These are phyloP conservation scores for Callocephalon fimbriatum DNA, from an alignment of 2,113 vertebrate species.

Conservation along the genomic window DNA sequence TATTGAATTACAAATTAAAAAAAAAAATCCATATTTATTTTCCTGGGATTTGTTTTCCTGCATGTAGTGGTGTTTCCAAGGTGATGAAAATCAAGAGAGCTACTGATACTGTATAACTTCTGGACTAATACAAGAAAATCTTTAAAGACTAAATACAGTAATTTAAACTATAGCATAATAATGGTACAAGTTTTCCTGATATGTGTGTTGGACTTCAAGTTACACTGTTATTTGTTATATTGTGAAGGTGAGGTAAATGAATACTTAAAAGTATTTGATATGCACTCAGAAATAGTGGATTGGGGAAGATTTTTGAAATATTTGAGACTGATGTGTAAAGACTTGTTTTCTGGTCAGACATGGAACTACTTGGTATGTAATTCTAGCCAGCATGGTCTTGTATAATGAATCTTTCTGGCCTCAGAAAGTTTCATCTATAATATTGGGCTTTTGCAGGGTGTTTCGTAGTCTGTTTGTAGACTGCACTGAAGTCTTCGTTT, in stretches of 20 bases:
- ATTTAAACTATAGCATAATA: neutral
- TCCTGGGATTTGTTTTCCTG: constrained; percentile 12
- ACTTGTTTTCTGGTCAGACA: neutral
- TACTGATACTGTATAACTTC: neutral
- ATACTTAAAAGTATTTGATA: neutral
- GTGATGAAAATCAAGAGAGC: constrained; percentile 45
- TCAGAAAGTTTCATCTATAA: neutral
- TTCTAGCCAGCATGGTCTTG: neutral
- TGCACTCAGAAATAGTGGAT: neutral
- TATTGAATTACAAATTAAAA: neutral
- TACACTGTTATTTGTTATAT: neutral
- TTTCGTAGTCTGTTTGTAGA: neutral
- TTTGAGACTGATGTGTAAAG: neutral
- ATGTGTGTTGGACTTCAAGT: neutral
- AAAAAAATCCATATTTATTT: neutral
- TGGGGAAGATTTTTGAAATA: neutral
- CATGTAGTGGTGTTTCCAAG: constrained; percentile 66
- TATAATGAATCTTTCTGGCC: neutral
- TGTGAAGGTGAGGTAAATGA: neutral
- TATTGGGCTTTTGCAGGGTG: neutral
- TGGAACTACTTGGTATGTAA: neutral
- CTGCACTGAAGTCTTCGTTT: neutral
- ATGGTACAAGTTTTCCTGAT: neutral
- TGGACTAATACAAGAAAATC: neutral
- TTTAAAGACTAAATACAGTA: neutral